Evolutionary conservation across 2,113 vertebrate species (phyloP).

Genomic region (Neopipo cinnamomea): DNA sequence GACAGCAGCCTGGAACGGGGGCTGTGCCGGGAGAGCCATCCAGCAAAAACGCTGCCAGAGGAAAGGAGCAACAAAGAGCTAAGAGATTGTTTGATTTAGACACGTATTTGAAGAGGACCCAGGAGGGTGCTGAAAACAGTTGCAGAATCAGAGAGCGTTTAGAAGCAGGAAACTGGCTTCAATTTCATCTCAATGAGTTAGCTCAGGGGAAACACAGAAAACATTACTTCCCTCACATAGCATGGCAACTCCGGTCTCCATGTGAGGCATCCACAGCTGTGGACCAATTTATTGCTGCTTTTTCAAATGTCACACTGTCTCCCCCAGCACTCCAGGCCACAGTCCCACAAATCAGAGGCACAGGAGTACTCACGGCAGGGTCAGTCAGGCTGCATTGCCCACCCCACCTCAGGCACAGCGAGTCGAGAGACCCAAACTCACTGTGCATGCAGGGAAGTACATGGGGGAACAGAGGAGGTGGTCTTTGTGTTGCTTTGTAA

Average conservation of each 20-base stretch:
- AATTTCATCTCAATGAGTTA: not conserved
- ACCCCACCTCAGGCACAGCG: accelerated
- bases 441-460: not conserved
- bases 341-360: not conserved
- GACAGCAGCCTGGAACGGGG: not conserved
- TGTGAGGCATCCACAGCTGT: accelerated
- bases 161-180: not conserved
- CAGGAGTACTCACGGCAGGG: accelerated
- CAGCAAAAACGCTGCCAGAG: not conserved
- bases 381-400: not conserved
- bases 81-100: not conserved
- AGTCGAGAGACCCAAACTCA: not conserved
- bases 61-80: not conserved
- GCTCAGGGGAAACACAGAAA: not conserved
- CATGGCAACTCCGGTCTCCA: not conserved
- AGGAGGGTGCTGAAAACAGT: not conserved
- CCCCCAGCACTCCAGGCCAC: accelerated
- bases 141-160: not conserved
- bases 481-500: not conserved
- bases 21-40: not conserved
- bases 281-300: not conserved
- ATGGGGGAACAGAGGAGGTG: not conserved
- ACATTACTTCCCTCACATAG: accelerated
- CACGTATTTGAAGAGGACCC: not conserved
- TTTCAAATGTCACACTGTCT: not conserved